phyloP scores from a whole-genome alignment of 2,888 invertebrate genomes.

The Teleogryllus oceanicus region DNA sequence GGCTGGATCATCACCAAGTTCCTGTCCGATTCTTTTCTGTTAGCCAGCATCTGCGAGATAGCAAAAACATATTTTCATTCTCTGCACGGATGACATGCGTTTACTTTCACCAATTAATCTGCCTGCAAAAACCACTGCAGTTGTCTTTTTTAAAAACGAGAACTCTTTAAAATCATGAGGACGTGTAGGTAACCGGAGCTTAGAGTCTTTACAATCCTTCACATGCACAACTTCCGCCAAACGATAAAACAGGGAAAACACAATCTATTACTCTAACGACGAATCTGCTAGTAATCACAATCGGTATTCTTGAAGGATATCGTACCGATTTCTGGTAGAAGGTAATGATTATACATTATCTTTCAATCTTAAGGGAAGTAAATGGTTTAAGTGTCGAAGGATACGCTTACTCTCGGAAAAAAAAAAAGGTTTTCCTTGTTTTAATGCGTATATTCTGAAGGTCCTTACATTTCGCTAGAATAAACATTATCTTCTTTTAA shows the following conservation, averaged over 20 bases:
- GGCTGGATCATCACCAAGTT: too few relatives aligned
- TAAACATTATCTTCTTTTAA: too few relatives aligned
- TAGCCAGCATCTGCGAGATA: not conserved
- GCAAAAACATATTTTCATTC: conserved; percentile 23
- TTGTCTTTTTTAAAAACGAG: conserved; percentile 18
- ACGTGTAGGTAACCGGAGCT: not conserved
- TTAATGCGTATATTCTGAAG: too few relatives aligned
- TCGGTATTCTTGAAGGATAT: too few relatives aligned
- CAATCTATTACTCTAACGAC: too few relatives aligned
- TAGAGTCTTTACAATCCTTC: not conserved
- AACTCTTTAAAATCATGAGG: not conserved
- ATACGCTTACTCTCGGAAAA: too few relatives aligned
- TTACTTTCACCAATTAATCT: not conserved
- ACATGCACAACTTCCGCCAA: not conserved
- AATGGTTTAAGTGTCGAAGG: too few relatives aligned
- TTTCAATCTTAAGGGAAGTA: too few relatives aligned
- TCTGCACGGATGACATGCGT: not conserved
- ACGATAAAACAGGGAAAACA: not conserved
- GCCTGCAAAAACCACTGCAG: not conserved
- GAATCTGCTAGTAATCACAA: not conserved
- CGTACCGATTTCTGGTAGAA: too few relatives aligned
- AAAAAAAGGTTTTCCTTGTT: too few relatives aligned
- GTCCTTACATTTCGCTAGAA: too few relatives aligned
- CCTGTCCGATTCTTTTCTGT: not conserved
- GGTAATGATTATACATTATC: too few relatives aligned